Conservation (phyloP, 2,113 vertebrate species). For the Protobothrops mucrosquamatus region DNA sequence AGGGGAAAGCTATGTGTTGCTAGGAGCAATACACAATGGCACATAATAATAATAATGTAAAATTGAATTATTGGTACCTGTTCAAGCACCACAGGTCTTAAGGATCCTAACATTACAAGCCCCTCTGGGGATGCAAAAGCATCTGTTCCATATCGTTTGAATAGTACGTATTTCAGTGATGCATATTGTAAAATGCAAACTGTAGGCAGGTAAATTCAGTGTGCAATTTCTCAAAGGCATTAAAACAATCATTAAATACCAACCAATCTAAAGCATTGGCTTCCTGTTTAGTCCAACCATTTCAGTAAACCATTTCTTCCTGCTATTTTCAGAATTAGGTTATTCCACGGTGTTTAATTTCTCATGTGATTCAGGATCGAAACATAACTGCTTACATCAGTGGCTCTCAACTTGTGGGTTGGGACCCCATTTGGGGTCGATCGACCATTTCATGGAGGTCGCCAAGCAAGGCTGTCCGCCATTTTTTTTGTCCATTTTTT, state of each 20-base stretch:
- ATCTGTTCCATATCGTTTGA: background rate
- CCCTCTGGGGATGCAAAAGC: background rate
- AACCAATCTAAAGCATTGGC: background rate
- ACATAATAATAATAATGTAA: background rate
- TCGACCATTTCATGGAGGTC: too few relatives aligned
- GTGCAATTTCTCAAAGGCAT: background rate
- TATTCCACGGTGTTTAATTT: background rate
- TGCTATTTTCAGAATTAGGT: background rate
- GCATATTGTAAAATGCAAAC: background rate
- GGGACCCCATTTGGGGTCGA: too few relatives aligned
- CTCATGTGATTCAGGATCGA: background rate
- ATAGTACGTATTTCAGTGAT: background rate
- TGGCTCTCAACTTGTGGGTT: too few relatives aligned
- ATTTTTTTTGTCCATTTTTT: too few relatives aligned
- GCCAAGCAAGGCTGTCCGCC: too few relatives aligned
- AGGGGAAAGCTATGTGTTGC: background rate
- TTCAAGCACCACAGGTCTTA: background rate
- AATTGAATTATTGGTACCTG: too few relatives aligned
- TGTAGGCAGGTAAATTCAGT: background rate
- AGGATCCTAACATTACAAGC: background rate
- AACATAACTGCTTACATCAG: background rate
- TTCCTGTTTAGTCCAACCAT: background rate
- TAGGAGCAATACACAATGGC: background rate
- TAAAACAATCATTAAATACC: background rate
- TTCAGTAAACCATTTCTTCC: too few relatives aligned